Evolutionary conservation across 2,113 vertebrate genomes (phyloP), one percentile per base, ranked within the genome.

Genomic region (Sceloporus tristichus): DNA sequence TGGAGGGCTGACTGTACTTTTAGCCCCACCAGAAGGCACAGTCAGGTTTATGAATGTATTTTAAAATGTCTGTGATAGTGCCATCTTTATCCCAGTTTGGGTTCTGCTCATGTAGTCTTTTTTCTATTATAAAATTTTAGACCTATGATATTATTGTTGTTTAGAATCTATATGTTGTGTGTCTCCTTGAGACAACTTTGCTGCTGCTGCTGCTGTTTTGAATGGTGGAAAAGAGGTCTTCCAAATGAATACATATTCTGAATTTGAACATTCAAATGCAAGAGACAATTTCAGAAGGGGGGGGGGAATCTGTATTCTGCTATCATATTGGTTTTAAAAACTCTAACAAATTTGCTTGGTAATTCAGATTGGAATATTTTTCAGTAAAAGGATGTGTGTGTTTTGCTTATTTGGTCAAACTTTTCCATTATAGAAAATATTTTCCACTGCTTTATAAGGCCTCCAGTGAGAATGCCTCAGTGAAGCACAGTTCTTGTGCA

Each of bases 381-480:
- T 62, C 11, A 62, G 13, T 62, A 4, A 62, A 11, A 29, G 68
- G 23, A 71, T 62, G 59, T 29, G 27, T 71, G 27, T 38, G 6
- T 75, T 84, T 84, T 71, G 27, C 7, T 40, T 8, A n/a, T 83
- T 84, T 25, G n/a, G 38, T 1, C 54, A 65, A 82, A 23, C 27
- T 42, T 82, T 82, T 82, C 66, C 42, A n/a, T 83, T 83, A 62
- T 62, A 62, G 59, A 62, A 62, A 62, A 62, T 62, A 62, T 62
- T 62, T 21, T 62, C 34, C 14, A 62, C 8, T 85, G 34, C n/a
- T 76, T 77, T 78, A 9, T 65, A 27, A 78, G 62, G 75, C 65
- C 65, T 66, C 40, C 59, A 78, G 23, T 66, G 10, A 53, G 23
- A 66, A 29, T 2, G 4, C 62, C 34, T 40, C 34, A 9, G 7